Evolutionary conservation across 2,113 vertebrate species (phyloP).

Genomic region (Cervus canadensis): DNA sequence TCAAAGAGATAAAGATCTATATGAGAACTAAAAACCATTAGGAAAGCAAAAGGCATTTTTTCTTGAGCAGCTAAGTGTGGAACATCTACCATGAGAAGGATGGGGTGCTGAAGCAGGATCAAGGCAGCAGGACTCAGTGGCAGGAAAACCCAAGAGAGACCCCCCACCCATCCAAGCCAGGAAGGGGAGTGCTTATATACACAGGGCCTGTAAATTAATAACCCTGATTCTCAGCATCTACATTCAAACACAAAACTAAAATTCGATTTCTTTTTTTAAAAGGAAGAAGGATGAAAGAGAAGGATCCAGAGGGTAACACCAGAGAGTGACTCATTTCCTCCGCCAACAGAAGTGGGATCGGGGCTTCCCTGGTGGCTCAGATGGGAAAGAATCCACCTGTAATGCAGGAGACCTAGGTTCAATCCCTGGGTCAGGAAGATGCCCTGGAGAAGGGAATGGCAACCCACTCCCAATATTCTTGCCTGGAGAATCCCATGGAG

Average conservation of each 20-base stretch:
- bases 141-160: neutral
- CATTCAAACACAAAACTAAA: neutral
- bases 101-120: fast-evolving
- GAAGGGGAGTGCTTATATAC: neutral
- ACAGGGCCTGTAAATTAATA: neutral
- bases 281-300: neutral
- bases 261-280: neutral
- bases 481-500: neutral
- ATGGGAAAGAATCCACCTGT: neutral
- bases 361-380: neutral
- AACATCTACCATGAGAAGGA: fast-evolving
- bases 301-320: neutral
- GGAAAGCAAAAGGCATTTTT: neutral
- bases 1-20: neutral
- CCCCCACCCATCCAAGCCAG: neutral
- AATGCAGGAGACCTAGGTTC: neutral
- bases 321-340: neutral
- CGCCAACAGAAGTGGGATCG: neutral
- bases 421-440: neutral
- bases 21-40: neutral
- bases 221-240: neutral
- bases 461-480: neutral
- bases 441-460: neutral
- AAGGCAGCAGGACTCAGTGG: neutral
- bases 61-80: neutral